Base-by-base conservation (phyloP, 2,888 invertebrate species). In the Drosophila nigritarsus region DNA sequence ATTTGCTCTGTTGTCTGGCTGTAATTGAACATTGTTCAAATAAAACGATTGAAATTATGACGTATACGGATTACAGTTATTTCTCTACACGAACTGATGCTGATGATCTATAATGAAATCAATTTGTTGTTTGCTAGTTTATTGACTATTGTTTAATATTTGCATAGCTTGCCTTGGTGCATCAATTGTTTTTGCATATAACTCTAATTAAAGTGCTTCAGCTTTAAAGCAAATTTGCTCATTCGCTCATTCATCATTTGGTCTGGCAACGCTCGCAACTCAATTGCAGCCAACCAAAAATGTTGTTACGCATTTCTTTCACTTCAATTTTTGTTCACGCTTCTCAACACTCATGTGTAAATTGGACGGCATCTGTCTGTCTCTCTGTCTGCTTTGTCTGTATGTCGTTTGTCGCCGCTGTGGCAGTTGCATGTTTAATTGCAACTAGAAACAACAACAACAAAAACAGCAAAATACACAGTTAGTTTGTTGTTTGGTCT, bases 351-450 rank as follows among this genome's bases (percentile, higher is more conserved):
- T 71, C 58, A 67, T 67, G 63, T 77, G 66, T 66, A 89, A 84
- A 84, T 82, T 89, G 89, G 88, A 71, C 75, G 73, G 48, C 48
- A 50, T 56, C 29, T 32, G 63, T 70, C 53, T 40, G 54, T 64
- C 54, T 5, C n/a, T 20, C n/a, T 30, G 62, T 40, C 38, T 29
- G 54, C 36, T 8, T 45, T 48, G 59, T 65, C 54, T n/a, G 15
- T 30, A 15, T 30, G 60, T 49, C 42, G 27, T 51, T 60, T 61
- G 74, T 75, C 74, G 66, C 34, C 42, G 54, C 60, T 63, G 76
- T 73, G 75, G 78, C 77, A 87, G 86, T 80, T 75, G 77, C 90
- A 90, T 85, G 86, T 90, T 90, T 87, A 87, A 87, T 87, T 87
- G 87, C 90, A 90, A 85, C 86, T 81, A 85, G 87, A 87, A 89